Base-by-base conservation (phyloP, 2,888 invertebrate genomes). In the Autographa pulchrina region DNA sequence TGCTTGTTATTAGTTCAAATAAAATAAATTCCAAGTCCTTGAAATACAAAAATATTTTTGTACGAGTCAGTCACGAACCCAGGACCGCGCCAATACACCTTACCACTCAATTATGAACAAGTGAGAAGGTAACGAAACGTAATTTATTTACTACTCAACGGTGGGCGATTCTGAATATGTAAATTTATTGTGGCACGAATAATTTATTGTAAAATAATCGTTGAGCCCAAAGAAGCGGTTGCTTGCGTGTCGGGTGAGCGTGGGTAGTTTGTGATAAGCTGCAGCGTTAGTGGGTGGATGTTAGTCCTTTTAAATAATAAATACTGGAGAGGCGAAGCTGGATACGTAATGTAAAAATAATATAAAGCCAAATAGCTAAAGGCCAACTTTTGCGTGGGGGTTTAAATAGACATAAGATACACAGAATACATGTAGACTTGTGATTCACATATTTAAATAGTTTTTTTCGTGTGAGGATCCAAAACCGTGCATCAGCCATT, bases 121-220 rank as follows among this genome's bases (percentile, higher is more conserved):
- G 93, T 92, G 92, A 92, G 93, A 94, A 94, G 89, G 90, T 90
- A 93, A 92, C 90, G 92, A 94, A 94, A 93, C 88, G 87, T 90
- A 89, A 94, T 94, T 94, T 93, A 93, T 93, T 90, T 90, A 90
- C 90, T 89, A 92, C 88, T 94, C 93, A 94, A 90, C 93, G 88
- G 86, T 85, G 85, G 88, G 86, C 88, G 90, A 92, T 91, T 91
- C 91, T 87, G 88, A 88, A 88, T 91, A 93, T 92, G 92, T 92
- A 92, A 93, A 92, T 93, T 89, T 87, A 92, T 90, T 90, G 86
- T 86, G 85, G 89, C 88, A 90, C 86, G 88, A 90, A 91, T 92
- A 92, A 94, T 93, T 92, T 94, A 93, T 92, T 93, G 91, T 92
- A 91, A 91, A 92, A 94, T 94, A 94, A 93, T 92, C 90, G 91